Conservation (phyloP, 2,888 invertebrate genomes). For the Plebejus anna region DNA sequence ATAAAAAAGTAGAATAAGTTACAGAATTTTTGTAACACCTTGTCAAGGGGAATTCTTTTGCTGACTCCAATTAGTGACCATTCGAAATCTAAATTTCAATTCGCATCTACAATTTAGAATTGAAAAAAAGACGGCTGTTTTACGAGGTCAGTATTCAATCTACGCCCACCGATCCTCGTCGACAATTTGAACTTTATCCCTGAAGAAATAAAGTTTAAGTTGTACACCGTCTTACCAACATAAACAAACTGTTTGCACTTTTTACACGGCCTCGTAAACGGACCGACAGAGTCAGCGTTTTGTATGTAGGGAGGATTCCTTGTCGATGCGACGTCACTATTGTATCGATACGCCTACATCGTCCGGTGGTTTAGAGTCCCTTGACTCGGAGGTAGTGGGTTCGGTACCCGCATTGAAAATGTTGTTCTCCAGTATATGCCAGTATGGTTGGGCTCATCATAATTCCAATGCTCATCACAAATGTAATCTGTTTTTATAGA, state of each 20-base stretch:
- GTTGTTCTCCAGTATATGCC: neutral
- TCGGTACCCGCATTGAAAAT: neutral
- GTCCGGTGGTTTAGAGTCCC: neutral
- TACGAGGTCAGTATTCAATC: constrained; percentile 54
- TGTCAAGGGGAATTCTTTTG: neutral
- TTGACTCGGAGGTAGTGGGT: neutral
- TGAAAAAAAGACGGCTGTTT: constrained; percentile 39
- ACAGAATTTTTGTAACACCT: neutral
- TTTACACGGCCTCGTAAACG: constrained; percentile 70
- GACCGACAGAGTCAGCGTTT: constrained; percentile 71
- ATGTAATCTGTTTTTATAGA: too few species aligned
- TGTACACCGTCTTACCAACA: constrained; percentile 44
- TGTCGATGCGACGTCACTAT: neutral
- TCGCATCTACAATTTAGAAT: constrained; percentile 21
- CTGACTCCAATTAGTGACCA: neutral
- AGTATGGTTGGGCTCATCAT: neutral
- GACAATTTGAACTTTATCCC: neutral
- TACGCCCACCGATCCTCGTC: constrained; percentile 45
- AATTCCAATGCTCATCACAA: too few species aligned
- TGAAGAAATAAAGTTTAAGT: neutral
- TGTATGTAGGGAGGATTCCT: constrained; percentile 34
- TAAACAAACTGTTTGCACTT: constrained; percentile 76
- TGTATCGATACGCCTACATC: constrained; percentile 3
- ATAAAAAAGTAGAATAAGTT: too few species aligned
- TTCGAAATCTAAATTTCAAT: constrained; percentile 8